Base-by-base conservation (phyloP, 2,113 vertebrate species). In the Apteryx owenii region DNA sequence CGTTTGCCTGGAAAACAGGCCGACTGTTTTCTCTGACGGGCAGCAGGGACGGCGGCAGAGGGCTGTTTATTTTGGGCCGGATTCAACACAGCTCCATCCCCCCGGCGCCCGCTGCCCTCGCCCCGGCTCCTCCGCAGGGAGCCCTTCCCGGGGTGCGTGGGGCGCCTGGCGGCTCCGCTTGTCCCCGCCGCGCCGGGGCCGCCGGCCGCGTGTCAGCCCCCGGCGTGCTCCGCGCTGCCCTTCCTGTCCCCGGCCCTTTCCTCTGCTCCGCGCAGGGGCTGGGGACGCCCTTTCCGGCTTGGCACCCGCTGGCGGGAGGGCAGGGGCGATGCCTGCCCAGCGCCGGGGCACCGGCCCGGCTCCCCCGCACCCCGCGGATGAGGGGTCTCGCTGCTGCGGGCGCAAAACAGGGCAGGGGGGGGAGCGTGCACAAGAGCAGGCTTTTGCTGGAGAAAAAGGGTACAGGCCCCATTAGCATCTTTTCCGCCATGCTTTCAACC, bases 211-310 rank as follows among this genome's bases (percentile, higher is more conserved):
- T 38, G 11, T 19, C 17, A 20, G 36, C 66, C 28, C 19, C 10
- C 29, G 26, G 10, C 9, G 18, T 28, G 56, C 48, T 29, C 48
- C 21, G 70, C 48, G 22, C 36, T 86, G 71, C 61, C 71, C 86
- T 97, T 96, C 95, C 93, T 95, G 96, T 90, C 91, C 94, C 89
- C 23, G 1, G 88, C 94, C 85, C 78, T 91, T 97, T 93, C 96
- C 95, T 96, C 44, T 90, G 88, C 83, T 85, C 28, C 42, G 23
- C 4, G n/a, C 12, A 51, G 2, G 84, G 88, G 77, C 75, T 78
- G 94, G 93, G 93, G 95, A 92, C 95, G 76, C 96, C 97, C 94
- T 97, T 98, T 97, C 96, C 97, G 97, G 96, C 96, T 92, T 97
- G 95, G 96, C 94, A 95, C 96, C 90, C 16, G 9, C 88, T 80